These are phyloP conservation scores for Neodiprion lecontei DNA, from an alignment of 1,140 invertebrate genomes.

Conservation along the genomic window DNA sequence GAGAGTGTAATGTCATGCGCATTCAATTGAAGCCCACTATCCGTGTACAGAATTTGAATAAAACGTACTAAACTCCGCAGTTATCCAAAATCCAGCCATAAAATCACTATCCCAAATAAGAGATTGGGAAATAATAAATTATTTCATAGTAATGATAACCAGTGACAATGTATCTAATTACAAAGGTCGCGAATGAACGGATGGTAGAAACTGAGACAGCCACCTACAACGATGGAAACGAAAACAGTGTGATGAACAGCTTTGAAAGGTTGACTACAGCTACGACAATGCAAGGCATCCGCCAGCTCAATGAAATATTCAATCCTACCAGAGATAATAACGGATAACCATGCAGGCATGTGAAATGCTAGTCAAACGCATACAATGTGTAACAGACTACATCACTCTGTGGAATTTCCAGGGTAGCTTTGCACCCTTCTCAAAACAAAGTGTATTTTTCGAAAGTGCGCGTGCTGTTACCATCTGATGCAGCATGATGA, in stretches of 20 bases:
- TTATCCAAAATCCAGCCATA: too few species aligned
- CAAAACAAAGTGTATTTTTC: too few species aligned
- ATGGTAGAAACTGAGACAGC: constrained; percentile 15
- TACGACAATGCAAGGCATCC: constrained; percentile 51
- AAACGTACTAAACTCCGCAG: too few species aligned
- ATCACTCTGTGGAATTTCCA: too few species aligned
- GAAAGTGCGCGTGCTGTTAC: too few species aligned
- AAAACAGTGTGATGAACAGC: constrained; percentile 60
- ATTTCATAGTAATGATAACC: constrained; percentile 13
- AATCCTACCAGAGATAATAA: constrained; percentile 37
- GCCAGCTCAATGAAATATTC: constrained; percentile 50
- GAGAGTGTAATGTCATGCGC: too few species aligned
- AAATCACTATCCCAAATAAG: too few species aligned
- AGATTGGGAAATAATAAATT: too few species aligned
- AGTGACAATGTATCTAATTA: constrained; percentile 23
- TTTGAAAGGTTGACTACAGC: constrained; percentile 57
- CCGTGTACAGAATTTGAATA: too few species aligned
- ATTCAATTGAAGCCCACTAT: too few species aligned
- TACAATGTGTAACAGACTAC: not conserved
- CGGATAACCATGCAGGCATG: not conserved
- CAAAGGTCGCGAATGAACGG: constrained; percentile 22
- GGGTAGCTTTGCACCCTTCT: too few species aligned
- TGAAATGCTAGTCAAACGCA: not conserved
- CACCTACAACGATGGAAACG: constrained; percentile 8
- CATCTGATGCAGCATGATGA: not conserved